Conservation (phyloP, 2,113 vertebrate species). For the Symphodus melops region DNA sequence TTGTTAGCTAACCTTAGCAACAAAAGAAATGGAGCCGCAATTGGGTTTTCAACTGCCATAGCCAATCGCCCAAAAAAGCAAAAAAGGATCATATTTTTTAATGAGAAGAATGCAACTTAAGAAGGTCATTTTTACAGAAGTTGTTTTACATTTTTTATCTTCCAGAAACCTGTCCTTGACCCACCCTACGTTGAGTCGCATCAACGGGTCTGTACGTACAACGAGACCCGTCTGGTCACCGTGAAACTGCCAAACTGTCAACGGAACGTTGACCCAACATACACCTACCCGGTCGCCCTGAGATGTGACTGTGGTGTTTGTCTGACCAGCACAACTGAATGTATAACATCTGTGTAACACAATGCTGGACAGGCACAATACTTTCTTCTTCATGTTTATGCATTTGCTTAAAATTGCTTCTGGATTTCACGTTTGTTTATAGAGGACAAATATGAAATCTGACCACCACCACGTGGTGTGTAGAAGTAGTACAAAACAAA, state of each 20-base stretch:
- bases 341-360: constrained; percentile 82
- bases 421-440: no score
- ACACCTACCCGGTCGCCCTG: constrained; percentile 90
- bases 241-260: constrained; percentile 89
- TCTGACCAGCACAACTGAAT: constrained; percentile 89
- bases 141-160: background rate
- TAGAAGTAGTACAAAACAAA: no score
- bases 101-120: no score
- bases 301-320: constrained; percentile 90
- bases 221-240: constrained; percentile 85
- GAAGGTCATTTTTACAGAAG: no score
- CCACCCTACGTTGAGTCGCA: constrained; percentile 90
- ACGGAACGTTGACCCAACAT: constrained; percentile 84
- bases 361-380: background rate
- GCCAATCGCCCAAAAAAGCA: no score
- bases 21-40: no score
- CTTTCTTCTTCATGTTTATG: background rate
- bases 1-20: no score
- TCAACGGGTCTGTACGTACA: constrained; percentile 94
- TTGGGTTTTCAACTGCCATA: no score
- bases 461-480: no score
- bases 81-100: no score
- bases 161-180: constrained; percentile 90
- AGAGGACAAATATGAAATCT: no score
- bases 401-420: background rate